Evolutionary conservation across 2,888 invertebrate species (phyloP).

Genomic region (Apotomis betuletana): DNA sequence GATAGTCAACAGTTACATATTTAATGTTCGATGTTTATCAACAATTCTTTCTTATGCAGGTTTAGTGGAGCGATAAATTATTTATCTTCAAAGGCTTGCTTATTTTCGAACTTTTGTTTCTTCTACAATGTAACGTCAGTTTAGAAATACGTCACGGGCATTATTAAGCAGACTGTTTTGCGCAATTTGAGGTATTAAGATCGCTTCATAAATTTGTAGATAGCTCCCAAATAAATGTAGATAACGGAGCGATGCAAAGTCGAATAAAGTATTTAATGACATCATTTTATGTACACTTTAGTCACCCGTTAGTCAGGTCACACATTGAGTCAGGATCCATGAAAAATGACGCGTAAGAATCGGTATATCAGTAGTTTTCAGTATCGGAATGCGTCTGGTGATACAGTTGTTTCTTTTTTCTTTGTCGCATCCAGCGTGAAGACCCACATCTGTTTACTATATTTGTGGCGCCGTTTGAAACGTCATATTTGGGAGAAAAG

Average conservation of each 20-base stretch:
- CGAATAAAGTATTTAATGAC: constrained; percentile 63
- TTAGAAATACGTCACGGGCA: constrained; percentile 62
- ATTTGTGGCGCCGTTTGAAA: constrained; percentile 62
- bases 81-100: constrained; percentile 81
- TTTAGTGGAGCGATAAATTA: constrained; percentile 81
- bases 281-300: constrained; percentile 62
- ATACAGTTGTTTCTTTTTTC: constrained; percentile 58
- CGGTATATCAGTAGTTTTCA: constrained; percentile 28
- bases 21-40: constrained; percentile 84
- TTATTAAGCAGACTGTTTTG: constrained; percentile 56
- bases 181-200: constrained; percentile 58
- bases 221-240: constrained; percentile 52
- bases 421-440: constrained; percentile 48
- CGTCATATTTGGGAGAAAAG: constrained; percentile 58
- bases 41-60: constrained; percentile 83
- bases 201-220: constrained; percentile 56
- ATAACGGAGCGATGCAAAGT: constrained; percentile 59
- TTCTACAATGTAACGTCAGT: constrained; percentile 58
- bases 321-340: constrained; percentile 67
- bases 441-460: constrained; percentile 64
- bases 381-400: constrained; percentile 49
- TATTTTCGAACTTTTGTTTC: constrained; percentile 81
- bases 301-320: constrained; percentile 59
- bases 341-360: constrained; percentile 61
- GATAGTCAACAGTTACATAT: constrained; percentile 83